Percentiles rank a stretch among this genome's conserved stretches.
These are phyloP conservation scores for Hypsibius dujardini DNA, from an alignment of 1,140 invertebrate genomes.

Conservation along the genomic window DNA sequence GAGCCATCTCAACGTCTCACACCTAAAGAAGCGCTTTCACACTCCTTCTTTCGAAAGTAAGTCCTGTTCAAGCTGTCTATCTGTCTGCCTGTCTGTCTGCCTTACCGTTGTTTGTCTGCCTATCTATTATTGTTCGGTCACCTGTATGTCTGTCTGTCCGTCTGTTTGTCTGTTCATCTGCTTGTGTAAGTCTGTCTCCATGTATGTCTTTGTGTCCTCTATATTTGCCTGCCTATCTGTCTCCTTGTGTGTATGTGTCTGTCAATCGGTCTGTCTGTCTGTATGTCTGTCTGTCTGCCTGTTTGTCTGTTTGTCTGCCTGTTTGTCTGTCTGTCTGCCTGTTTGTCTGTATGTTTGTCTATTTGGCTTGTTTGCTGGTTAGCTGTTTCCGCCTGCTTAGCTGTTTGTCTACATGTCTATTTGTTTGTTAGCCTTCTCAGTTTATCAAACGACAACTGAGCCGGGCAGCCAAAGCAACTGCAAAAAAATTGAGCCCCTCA, in stretches of 20 bases:
- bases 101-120: too few species aligned
- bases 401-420: not conserved
- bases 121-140: too few species aligned
- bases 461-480: too few species aligned
- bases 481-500: too few species aligned
- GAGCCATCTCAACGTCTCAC: conserved; percentile 91
- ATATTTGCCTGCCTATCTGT: too few species aligned
- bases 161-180: too few species aligned
- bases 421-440: too few species aligned
- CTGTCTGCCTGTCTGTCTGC: not conserved
- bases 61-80: not conserved
- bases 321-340: not conserved
- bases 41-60: conserved; percentile 66
- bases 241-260: not conserved
- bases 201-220: too few species aligned
- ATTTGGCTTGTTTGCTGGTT: not conserved
- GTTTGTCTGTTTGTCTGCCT: not conserved
- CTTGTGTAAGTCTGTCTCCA: too few species aligned
- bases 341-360: not conserved
- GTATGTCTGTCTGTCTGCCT: not conserved
- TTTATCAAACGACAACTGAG: too few species aligned
- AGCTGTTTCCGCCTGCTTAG: not conserved
- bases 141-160: too few species aligned
- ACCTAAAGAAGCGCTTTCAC: conserved; percentile 88
- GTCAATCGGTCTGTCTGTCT: not conserved